phyloP scores from a whole-genome alignment of 2,113 vertebrate species.

The Semnornis frantzii region DNA sequence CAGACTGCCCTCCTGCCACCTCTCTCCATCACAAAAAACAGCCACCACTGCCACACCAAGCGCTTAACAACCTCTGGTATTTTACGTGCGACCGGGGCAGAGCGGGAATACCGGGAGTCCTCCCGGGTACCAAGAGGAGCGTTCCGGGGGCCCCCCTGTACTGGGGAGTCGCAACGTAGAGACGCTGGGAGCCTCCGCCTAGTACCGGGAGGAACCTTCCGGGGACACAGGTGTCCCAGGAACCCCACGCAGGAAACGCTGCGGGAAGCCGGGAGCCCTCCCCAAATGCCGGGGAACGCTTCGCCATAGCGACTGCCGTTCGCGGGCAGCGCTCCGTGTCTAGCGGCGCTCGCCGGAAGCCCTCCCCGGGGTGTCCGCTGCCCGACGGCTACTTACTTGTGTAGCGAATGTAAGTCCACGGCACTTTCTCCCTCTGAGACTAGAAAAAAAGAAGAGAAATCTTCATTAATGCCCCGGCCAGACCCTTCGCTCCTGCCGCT shows the following conservation, averaged over 20 bases:
- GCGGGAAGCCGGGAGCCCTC: too few relatives aligned
- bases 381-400: background rate
- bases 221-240: too few relatives aligned
- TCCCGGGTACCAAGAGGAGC: background rate
- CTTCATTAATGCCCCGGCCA: fast-evolving
- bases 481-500: background rate
- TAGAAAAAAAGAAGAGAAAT: background rate
- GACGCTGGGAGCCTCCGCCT: background rate
- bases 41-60: background rate
- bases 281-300: background rate
- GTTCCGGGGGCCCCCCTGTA: background rate
- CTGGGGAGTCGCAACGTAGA: too few relatives aligned
- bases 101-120: background rate
- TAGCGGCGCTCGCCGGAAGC: background rate
- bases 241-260: background rate
- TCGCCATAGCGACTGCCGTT: background rate
- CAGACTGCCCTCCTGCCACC: background rate
- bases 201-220: background rate
- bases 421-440: background rate
- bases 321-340: background rate
- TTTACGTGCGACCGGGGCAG: background rate
- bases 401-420: conserved; percentile 25
- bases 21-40: background rate
- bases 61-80: too few relatives aligned
- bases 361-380: too few relatives aligned